Evolutionary conservation across 2,113 vertebrate species (phyloP).

Genomic region (Pedetes capensis): DNA sequence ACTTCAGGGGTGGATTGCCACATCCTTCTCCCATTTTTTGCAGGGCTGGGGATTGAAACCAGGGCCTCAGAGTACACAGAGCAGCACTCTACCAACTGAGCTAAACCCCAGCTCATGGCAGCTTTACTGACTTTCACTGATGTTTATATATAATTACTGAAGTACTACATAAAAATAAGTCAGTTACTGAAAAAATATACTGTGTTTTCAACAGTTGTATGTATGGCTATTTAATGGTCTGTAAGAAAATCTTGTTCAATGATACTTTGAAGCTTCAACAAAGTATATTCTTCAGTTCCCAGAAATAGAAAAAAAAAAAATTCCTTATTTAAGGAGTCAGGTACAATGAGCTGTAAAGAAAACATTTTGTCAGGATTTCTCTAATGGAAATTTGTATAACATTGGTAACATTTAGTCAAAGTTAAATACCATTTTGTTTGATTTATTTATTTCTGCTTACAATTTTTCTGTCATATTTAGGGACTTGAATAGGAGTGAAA

Average conservation of each 20-base stretch:
- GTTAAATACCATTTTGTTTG: background rate
- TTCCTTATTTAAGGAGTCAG: background rate
- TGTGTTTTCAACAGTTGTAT: background rate
- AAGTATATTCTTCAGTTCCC: background rate
- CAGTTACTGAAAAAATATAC: background rate
- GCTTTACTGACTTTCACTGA: background rate
- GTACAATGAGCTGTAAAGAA: background rate
- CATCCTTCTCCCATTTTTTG: no score
- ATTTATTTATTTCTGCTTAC: background rate
- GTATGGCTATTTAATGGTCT: background rate
- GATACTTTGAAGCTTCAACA: background rate
- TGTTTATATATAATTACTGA: background rate
- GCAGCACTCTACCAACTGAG: no score
- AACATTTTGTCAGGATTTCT: no score
- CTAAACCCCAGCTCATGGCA: no score
- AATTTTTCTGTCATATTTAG: background rate
- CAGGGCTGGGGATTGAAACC: no score
- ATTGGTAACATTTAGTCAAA: background rate
- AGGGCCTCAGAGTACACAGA: no score
- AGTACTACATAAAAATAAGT: background rate
- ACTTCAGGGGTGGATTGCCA: no score
- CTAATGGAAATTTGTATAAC: background rate
- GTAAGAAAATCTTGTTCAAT: background rate
- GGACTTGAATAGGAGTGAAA: background rate
- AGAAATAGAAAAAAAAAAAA: background rate